A percentile compares a stretch with the other conserved stretches of the same genome.
These are phyloP conservation scores for Trachythela sp. DNA, from an alignment of 64 coral and sea anemone species.

Conservation along the genomic window DNA sequence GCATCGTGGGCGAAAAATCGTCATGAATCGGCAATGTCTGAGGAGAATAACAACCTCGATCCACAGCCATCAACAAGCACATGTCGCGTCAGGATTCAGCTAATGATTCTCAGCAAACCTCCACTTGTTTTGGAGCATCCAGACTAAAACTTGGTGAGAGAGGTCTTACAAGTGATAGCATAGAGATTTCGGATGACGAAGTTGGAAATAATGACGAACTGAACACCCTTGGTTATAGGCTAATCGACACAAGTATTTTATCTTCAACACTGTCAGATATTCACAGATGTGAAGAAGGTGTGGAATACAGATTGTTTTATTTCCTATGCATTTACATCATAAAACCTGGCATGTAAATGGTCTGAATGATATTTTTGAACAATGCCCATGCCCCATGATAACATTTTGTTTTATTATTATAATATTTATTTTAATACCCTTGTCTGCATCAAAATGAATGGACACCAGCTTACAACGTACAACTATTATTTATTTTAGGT, in stretches of 20 bases:
- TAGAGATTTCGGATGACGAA: not conserved
- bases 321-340: too few species aligned
- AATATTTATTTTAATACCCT: too few species aligned
- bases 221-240: not conserved
- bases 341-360: too few species aligned
- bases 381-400: too few species aligned
- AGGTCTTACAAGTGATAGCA: not conserved
- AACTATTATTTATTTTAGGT: too few species aligned
- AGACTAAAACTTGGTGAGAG: not conserved
- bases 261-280: too few species aligned
- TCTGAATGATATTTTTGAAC: too few species aligned
- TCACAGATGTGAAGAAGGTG: too few species aligned
- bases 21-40: not conserved
- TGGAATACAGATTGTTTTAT: too few species aligned
- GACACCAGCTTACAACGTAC: too few species aligned
- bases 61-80: not conserved
- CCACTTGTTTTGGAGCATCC: not conserved
- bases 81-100: not conserved
- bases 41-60: not conserved
- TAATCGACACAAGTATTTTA: not conserved
- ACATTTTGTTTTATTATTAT: too few species aligned
- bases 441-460: too few species aligned
- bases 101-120: not conserved
- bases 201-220: not conserved
- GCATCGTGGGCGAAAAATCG: not conserved